Conservation (phyloP, 2,888 invertebrate genomes). For the Macrosiphum euphorbiae region DNA sequence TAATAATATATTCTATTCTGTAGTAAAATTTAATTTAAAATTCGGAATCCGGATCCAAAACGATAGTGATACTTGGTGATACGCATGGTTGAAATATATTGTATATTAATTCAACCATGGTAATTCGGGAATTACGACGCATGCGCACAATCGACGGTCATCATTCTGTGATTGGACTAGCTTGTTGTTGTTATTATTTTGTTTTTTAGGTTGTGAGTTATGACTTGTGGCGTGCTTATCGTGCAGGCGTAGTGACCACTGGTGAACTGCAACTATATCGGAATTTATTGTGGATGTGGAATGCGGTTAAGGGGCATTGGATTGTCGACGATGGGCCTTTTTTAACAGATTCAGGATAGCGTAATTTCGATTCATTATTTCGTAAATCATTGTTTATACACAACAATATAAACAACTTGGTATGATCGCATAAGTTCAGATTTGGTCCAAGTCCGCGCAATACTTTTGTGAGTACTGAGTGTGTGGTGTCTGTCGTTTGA, state of each 20-base stretch:
- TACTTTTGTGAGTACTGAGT: not conserved
- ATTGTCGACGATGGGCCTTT: not conserved
- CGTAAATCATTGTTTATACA: not conserved
- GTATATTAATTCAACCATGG: too few relatives aligned
- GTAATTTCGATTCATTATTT: not conserved
- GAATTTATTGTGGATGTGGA: not conserved
- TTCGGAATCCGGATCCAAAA: not conserved
- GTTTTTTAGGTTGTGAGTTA: not conserved
- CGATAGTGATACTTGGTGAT: not conserved
- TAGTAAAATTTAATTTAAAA: too few relatives aligned
- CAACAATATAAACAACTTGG: too few relatives aligned
- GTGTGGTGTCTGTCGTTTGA: not conserved
- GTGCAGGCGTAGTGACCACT: not conserved
- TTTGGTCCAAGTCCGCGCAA: too few relatives aligned
- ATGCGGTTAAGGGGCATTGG: not conserved
- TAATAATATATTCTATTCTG: not conserved
- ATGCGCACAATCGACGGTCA: not conserved
- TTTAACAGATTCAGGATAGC: not conserved
- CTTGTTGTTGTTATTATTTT: not conserved
- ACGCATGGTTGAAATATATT: too few relatives aligned
- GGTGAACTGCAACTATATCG: not conserved
- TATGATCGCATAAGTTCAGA: too few relatives aligned
- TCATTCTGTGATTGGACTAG: not conserved
- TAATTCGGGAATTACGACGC: not conserved
- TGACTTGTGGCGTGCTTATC: not conserved